phyloP scores from a whole-genome alignment of 2,888 invertebrate species.

The Drosophila mimica region DNA sequence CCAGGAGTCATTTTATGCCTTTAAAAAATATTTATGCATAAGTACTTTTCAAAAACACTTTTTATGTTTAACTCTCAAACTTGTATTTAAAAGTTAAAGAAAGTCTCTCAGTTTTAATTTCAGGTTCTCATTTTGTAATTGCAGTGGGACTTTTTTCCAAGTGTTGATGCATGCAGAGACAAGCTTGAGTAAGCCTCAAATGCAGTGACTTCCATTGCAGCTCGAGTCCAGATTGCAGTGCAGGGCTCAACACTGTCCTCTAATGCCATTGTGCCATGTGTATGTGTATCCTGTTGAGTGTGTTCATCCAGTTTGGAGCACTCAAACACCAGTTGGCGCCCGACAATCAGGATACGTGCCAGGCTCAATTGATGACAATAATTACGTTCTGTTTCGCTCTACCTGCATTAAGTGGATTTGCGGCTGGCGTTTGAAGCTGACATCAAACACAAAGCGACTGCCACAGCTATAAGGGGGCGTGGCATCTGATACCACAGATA shows the following conservation, averaged over 20 bases:
- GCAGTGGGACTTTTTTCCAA: background rate
- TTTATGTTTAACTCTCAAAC: background rate
- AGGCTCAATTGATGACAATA: constrained; percentile 44
- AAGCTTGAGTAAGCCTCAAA: constrained; percentile 62
- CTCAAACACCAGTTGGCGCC: constrained; percentile 46
- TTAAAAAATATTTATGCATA: no score
- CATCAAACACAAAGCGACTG: constrained; percentile 56
- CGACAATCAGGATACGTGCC: constrained; percentile 35
- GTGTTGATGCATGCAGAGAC: constrained; percentile 7
- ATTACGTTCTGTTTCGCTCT: constrained; percentile 27
- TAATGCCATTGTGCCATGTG: background rate
- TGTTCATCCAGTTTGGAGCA: constrained; percentile 36
- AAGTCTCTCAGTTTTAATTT: background rate
- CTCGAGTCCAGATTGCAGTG: constrained; percentile 8
- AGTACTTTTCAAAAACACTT: background rate
- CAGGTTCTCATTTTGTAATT: background rate
- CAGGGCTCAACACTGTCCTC: constrained; percentile 19
- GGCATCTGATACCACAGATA: constrained; percentile 39
- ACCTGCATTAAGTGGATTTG: constrained; percentile 54
- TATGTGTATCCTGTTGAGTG: constrained; percentile 11
- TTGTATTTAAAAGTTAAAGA: background rate
- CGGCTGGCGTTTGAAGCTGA: constrained; percentile 49
- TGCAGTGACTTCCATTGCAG: constrained; percentile 57
- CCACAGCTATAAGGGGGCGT: background rate
- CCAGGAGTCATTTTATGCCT: background rate